Conservation (phyloP, 2,888 invertebrate genomes). For the Pterobdella sp. region DNA sequence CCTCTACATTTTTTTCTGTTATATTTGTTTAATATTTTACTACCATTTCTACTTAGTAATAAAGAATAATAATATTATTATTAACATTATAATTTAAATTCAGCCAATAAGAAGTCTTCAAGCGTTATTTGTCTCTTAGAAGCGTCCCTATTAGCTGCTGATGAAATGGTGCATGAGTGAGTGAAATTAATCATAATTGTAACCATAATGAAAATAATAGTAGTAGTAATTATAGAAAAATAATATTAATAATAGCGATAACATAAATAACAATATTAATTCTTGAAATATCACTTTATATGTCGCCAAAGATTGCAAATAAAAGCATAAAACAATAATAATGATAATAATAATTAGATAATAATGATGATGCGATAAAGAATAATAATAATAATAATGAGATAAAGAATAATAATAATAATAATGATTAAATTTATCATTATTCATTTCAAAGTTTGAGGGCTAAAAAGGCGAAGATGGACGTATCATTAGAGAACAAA, state of each 20-base stretch:
- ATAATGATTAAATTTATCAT: background rate
- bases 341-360: slow-evolving; percentile 1
- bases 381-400: slow-evolving; percentile 4
- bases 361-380: background rate
- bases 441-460: background rate
- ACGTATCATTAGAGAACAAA: background rate
- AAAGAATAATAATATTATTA: no score
- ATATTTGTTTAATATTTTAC: no score
- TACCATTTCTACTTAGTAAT: no score
- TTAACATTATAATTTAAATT: no score
- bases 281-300: no score
- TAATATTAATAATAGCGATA: background rate
- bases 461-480: background rate
- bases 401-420: background rate
- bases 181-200: background rate
- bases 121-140: background rate
- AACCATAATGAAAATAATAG: background rate
- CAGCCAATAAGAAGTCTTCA: background rate
- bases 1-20: no score
- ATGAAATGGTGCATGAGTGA: background rate
- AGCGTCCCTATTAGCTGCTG: background rate
- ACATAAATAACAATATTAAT: background rate
- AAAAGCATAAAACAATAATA: no score
- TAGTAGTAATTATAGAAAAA: background rate
- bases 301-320: no score